Conservation (phyloP, 2,888 invertebrate species). For the Halocaridina rubra region DNA sequence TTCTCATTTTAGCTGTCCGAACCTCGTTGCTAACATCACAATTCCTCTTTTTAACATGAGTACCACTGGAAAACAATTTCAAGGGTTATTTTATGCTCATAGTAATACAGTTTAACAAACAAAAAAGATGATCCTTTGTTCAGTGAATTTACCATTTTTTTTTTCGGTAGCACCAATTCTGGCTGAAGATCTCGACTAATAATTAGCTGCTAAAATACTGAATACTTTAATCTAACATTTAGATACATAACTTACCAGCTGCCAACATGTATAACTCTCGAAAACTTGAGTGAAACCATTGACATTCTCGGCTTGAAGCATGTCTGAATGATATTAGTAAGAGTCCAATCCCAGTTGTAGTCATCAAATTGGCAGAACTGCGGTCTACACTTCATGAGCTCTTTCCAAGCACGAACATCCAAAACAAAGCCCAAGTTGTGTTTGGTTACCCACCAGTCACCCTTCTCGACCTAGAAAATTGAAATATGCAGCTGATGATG, state of each 20-base stretch:
- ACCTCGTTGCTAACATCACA: constrained; percentile 75
- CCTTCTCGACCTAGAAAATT: constrained; percentile 53
- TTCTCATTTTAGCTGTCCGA: constrained; percentile 66
- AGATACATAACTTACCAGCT: constrained; percentile 96
- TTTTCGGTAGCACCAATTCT: too few species aligned
- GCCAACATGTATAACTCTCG: constrained; percentile 97
- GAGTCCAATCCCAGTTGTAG: constrained; percentile 99
- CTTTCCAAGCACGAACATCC: constrained; percentile 86
- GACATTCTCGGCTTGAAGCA: constrained; percentile 72
- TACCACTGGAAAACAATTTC: constrained; percentile 77
- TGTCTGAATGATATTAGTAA: constrained; percentile 81
- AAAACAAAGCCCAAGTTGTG: constrained; percentile 87
- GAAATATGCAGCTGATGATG: too few species aligned
- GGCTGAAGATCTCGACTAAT: too few species aligned
- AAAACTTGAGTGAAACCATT: constrained; percentile 90
- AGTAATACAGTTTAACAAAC: too few species aligned
- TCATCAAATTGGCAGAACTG: constrained; percentile 97
- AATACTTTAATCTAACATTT: too few species aligned
- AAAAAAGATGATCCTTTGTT: too few species aligned
- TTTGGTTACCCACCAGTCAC: constrained; percentile 57
- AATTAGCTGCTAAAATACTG: too few species aligned
- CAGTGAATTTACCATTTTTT: too few species aligned
- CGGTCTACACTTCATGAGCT: constrained; percentile 72
- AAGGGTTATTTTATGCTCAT: neutral
- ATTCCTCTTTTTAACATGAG: constrained; percentile 92